Percentiles rank a stretch among this genome's conserved stretches.
phyloP scores from a whole-genome alignment of 2,888 invertebrate genomes.

The Pseudococcus viburni region DNA sequence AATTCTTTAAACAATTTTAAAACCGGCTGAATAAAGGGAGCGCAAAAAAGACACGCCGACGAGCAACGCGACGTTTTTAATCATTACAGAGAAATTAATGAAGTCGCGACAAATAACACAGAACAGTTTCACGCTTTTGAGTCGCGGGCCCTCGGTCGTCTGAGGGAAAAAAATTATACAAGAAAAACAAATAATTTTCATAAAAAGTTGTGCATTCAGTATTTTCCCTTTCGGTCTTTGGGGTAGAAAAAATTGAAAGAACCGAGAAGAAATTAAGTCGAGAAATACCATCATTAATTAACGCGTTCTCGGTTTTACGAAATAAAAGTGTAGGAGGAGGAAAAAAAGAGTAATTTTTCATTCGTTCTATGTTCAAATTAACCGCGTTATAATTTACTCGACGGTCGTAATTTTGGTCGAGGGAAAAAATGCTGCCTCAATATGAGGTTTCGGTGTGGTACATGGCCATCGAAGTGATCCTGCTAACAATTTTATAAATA shows the following conservation, averaged over 20 bases:
- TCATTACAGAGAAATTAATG: conserved; percentile 44
- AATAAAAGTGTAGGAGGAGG: background rate
- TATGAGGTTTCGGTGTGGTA: background rate
- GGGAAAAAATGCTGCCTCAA: background rate
- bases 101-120: conserved; percentile 41
- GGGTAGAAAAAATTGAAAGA: conserved; percentile 17
- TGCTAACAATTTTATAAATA: conserved; percentile 36
- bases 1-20: conserved; percentile 46
- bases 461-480: conserved; percentile 3
- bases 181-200: conserved; percentile 46
- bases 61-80: conserved; percentile 11
- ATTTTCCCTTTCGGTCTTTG: background rate
- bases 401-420: background rate
- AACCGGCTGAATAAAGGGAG: background rate
- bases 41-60: background rate
- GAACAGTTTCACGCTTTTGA: conserved; percentile 29
- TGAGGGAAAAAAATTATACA: background rate
- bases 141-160: background rate
- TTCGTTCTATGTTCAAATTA: conserved; percentile 43
- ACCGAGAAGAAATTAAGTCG: conserved; percentile 16
- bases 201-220: conserved; percentile 24
- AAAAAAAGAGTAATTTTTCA: conserved; percentile 25
- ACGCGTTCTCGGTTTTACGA: conserved; percentile 34
- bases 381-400: conserved; percentile 40
- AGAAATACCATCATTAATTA: conserved; percentile 41